Evolutionary conservation across 2,888 invertebrate species (phyloP).

Genomic region (Nomada goodeniana): DNA sequence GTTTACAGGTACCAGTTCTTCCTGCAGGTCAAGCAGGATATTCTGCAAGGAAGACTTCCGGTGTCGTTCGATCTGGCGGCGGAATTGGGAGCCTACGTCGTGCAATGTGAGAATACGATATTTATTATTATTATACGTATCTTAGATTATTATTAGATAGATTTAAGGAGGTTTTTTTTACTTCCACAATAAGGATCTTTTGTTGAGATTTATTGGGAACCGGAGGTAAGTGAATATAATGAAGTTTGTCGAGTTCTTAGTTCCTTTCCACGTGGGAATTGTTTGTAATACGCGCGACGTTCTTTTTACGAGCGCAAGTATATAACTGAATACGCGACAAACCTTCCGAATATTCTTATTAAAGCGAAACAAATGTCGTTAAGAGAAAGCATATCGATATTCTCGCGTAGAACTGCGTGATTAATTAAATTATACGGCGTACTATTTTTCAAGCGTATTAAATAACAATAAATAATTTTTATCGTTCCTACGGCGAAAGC

Average conservation of each 20-base stretch:
- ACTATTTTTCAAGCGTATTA: background rate
- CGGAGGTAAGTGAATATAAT: background rate
- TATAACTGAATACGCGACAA: background rate
- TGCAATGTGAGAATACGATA: constrained; percentile 93
- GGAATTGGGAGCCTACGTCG: constrained; percentile 95
- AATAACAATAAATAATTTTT: background rate
- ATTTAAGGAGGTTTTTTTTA: background rate
- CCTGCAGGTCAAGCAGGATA: constrained; percentile 98
- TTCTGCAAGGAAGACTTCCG: constrained; percentile 96
- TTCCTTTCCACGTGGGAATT: background rate
- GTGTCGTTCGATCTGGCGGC: constrained; percentile 96
- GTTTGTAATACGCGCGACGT: background rate
- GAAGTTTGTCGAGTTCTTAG: background rate
- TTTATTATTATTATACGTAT: background rate
- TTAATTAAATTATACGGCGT: background rate
- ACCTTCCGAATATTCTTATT: background rate
- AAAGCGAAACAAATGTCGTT: background rate
- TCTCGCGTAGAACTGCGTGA: too few relatives aligned
- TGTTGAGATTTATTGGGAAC: background rate
- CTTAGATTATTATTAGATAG: background rate
- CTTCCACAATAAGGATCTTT: background rate
- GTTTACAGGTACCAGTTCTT: constrained; percentile 96
- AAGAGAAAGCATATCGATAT: background rate
- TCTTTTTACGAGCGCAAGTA: background rate
- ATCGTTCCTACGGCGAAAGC: background rate